Percentiles rank a stretch among this genome's conserved stretches.
Evolutionary conservation across 2,113 vertebrate species (phyloP).

Genomic region (Mustelus asterias): DNA sequence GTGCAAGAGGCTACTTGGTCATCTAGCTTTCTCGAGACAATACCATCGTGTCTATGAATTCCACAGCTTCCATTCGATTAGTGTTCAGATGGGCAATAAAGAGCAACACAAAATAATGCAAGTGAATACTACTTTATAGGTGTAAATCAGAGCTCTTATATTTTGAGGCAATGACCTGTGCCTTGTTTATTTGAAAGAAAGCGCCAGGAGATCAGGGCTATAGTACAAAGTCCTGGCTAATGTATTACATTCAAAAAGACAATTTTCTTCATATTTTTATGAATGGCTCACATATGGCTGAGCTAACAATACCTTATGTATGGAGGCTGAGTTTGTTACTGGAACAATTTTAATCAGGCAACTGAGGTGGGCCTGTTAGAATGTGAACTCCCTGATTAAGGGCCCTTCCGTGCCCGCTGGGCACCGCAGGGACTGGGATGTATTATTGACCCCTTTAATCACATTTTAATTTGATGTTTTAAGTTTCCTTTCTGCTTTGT

Average conservation of each 20-base stretch:
- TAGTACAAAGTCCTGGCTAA: background rate
- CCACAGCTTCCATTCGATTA: background rate
- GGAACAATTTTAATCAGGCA: too few species aligned
- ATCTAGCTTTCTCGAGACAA: background rate
- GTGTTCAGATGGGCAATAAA: background rate
- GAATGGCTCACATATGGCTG: background rate
- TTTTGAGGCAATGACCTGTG: background rate
- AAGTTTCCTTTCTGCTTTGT: too few species aligned
- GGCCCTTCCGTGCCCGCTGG: too few species aligned
- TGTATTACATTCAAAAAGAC: background rate
- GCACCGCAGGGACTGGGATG: too few species aligned
- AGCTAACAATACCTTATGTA: background rate
- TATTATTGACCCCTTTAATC: too few species aligned
- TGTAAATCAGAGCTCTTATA: background rate
- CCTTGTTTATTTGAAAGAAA: background rate
- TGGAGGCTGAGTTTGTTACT: too few species aligned
- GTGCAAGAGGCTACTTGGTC: background rate
- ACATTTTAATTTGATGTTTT: too few species aligned
- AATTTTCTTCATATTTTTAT: background rate
- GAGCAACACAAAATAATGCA: background rate
- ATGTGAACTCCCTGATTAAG: too few species aligned
- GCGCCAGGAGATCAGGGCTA: background rate
- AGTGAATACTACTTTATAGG: background rate
- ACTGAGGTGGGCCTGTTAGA: too few species aligned
- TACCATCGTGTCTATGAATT: background rate